Percentiles rank a stretch among this genome's conserved stretches.
Conservation (phyloP, 2,888 invertebrate species). For the Leptinotarsa peninsularis region DNA sequence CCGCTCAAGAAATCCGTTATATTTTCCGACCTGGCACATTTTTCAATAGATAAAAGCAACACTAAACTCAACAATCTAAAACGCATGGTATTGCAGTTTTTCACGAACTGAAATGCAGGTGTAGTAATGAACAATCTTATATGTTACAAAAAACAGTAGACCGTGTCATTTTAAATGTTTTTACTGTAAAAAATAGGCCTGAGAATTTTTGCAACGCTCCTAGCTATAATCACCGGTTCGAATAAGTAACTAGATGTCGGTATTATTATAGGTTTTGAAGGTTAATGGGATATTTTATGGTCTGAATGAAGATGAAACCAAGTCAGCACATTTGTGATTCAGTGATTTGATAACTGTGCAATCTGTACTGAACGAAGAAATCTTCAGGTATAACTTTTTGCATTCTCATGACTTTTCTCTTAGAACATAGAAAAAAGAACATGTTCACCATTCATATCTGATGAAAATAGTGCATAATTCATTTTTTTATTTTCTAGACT, state of each 20-base stretch:
- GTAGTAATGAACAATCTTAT: slow-evolving; percentile 51
- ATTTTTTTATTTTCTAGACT: too few relatives aligned
- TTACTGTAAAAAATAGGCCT: slow-evolving; percentile 46
- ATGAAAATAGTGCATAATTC: too few relatives aligned
- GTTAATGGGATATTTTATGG: slow-evolving; percentile 55
- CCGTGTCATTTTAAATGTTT: slow-evolving; percentile 51
- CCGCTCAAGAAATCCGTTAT: slow-evolving; percentile 47
- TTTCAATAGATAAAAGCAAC: slow-evolving; percentile 32
- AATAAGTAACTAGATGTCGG: slow-evolving; percentile 46
- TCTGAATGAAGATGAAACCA: slow-evolving; percentile 46
- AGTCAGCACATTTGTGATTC: slow-evolving; percentile 22
- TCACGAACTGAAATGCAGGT: slow-evolving; percentile 44
- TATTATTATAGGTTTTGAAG: slow-evolving; percentile 47
- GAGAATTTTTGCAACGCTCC: slow-evolving; percentile 42
- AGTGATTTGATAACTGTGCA: slow-evolving; percentile 32
- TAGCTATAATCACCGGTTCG: slow-evolving; percentile 40
- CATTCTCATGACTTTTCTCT: too few relatives aligned
- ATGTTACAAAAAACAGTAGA: slow-evolving; percentile 51
- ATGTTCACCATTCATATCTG: too few relatives aligned
- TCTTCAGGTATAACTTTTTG: too few relatives aligned
- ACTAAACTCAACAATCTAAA: slow-evolving; percentile 37
- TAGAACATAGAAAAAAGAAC: too few relatives aligned
- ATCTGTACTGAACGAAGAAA: not conserved
- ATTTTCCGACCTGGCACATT: slow-evolving; percentile 36
- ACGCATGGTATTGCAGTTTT: slow-evolving; percentile 43